Conservation (phyloP, 2,888 invertebrate genomes). For the Lochmaea crataegi region DNA sequence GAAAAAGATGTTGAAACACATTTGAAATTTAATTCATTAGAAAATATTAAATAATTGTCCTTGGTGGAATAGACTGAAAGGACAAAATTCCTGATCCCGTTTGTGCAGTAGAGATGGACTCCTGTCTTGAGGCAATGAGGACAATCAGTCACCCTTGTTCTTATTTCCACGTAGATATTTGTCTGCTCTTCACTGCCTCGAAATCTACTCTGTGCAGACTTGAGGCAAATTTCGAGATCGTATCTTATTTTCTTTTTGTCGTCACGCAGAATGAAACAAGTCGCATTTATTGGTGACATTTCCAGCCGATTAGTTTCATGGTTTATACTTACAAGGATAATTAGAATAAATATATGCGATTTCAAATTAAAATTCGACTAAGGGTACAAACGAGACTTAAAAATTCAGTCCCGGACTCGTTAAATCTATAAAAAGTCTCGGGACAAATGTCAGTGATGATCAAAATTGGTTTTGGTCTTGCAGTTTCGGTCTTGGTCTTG, state of each 20-base stretch:
- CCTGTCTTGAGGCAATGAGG: constrained; percentile 64
- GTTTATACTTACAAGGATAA: no score
- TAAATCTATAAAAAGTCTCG: no score
- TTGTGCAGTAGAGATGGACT: constrained; percentile 61
- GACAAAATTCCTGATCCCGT: constrained; percentile 53
- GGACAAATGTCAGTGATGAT: no score
- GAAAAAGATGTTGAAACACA: no score
- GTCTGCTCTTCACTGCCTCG: constrained; percentile 48
- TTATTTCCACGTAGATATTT: constrained; percentile 63
- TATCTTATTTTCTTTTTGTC: constrained; percentile 52
- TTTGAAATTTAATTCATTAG: background rate
- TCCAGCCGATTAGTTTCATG: no score
- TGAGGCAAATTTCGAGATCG: constrained; percentile 58
- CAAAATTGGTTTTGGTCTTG: no score
- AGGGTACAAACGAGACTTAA: no score
- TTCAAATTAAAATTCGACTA: no score
- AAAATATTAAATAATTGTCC: constrained; percentile 12
- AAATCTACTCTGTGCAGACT: constrained; percentile 59
- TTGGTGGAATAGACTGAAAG: constrained; percentile 53
- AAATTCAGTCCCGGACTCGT: no score
- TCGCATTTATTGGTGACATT: background rate
- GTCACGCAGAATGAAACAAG: constrained; percentile 9
- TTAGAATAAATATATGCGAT: no score
- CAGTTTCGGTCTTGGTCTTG: no score
- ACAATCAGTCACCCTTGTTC: constrained; percentile 64